Conservation (phyloP, 2,797 vertebrate genomes). For the Falco rusticolus region DNA sequence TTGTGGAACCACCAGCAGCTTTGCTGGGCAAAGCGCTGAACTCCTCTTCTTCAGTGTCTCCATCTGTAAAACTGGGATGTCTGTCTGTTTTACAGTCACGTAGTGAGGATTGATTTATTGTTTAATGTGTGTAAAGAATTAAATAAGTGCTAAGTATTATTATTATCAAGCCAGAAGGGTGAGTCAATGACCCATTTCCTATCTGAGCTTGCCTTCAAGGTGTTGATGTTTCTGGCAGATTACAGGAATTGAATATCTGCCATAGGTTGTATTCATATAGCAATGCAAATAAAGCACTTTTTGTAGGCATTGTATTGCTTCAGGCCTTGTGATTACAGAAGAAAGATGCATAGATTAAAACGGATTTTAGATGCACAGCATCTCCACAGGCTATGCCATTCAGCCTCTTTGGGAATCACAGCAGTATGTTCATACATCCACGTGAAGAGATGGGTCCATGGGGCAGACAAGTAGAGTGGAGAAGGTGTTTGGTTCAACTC, state of each 20-base stretch:
- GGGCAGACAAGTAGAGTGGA: not conserved
- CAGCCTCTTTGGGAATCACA: not conserved
- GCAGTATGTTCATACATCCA: not conserved
- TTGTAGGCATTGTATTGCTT: conserved; percentile 31
- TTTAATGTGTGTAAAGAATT: conserved; percentile 64
- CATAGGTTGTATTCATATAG: conserved; percentile 18
- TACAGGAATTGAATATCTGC: conserved; percentile 49
- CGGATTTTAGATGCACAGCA: not conserved
- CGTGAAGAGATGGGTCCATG: not conserved
- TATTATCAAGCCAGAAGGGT: conserved; percentile 52
- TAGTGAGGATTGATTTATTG: conserved; percentile 66
- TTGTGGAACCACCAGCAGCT: not conserved
- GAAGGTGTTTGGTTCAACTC: not conserved
- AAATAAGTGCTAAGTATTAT: conserved; percentile 58
- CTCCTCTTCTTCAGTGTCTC: conserved; percentile 1
- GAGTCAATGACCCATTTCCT: conserved; percentile 45
- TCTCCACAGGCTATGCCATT: not conserved
- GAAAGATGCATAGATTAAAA: conserved; percentile 25
- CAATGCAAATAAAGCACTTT: conserved; percentile 52
- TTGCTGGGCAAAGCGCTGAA: not conserved
- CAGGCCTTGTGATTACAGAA: conserved; percentile 25
- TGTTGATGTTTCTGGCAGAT: conserved; percentile 62
- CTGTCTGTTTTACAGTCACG: conserved; percentile 1
- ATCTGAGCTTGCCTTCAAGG: conserved; percentile 48
- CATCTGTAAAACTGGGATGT: conserved; percentile 2